Conservation (phyloP, 2,888 invertebrate species). For the Drosophila neotestacea region DNA sequence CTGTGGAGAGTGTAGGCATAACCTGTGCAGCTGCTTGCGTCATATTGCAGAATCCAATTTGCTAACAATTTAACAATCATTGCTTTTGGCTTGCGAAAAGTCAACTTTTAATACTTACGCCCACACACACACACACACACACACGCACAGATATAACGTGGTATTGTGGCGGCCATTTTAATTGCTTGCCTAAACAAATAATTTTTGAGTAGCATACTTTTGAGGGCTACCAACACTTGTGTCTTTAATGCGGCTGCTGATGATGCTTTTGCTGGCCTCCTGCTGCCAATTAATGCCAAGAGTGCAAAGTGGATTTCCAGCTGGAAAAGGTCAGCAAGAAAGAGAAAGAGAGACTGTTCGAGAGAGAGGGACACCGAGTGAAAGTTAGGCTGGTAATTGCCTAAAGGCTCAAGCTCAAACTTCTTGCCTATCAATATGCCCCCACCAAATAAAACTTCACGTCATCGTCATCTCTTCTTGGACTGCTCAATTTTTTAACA, state of each 20-base stretch:
- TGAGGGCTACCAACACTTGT: conserved; percentile 39
- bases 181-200: conserved; percentile 80
- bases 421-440: conserved; percentile 66
- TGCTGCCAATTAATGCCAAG: conserved; percentile 65
- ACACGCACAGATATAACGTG: conserved; percentile 1
- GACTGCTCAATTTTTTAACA: conserved; percentile 35
- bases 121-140: conserved; percentile 17
- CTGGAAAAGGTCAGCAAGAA: conserved; percentile 38
- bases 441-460: conserved; percentile 22
- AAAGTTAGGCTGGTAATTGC: conserved; percentile 58
- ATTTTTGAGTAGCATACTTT: conserved; percentile 68
- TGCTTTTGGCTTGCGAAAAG: conserved; percentile 60
- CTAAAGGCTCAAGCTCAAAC: conserved; percentile 36
- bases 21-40: conserved; percentile 47
- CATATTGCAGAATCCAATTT: conserved; percentile 72
- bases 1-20: conserved; percentile 35
- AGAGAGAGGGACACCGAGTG: too few species aligned
- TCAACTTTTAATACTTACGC: conserved; percentile 45
- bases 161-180: conserved; percentile 67
- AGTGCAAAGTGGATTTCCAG: conserved; percentile 49
- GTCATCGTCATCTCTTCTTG: conserved; percentile 32
- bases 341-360: background rate
- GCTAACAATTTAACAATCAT: conserved; percentile 79
- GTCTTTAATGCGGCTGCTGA: conserved; percentile 33
- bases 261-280: conserved; percentile 18